Evolutionary conservation across 2,113 vertebrate species (phyloP), one percentile per base, ranked within the genome.

Genomic region (Rostratula benghalensis): DNA sequence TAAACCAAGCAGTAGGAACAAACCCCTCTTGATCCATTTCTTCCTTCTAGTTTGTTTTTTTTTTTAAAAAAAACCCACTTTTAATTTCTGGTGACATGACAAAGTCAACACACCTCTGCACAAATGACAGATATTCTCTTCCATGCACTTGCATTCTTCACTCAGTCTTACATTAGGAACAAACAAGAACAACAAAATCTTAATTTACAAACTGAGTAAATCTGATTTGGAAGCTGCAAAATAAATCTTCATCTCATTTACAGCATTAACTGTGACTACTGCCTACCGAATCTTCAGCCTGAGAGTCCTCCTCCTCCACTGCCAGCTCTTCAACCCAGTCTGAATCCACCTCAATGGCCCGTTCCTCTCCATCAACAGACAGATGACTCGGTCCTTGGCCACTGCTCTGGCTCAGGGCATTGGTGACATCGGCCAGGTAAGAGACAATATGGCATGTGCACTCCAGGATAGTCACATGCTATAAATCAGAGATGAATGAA

Each of bases 311-410:
- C 70, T 99, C 99, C 92, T 99, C 99, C 64, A 99, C 99, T 0
- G 99, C 99, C 94, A 99, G 96, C 90, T 99, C 99, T 70, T 99
- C 99, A 76, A 99, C 99, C 99, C 99, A 99, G 95, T 99, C 99
- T 0, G 99, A 99, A 97, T 99, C 99, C 90, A 99, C 99, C 89
- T 99, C 99, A 75, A 99, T 99, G 9, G 98, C 99, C 46, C 99
- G 98, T 83, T 99, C 99, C 91, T 99, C 99, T 13, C 99, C 99
- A 6, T 99, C 99, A 92, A 99, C 98, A 0, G 99, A 98, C 8
- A 99, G 97, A 31, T 99, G 98, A 59, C 98, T 98, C n/a, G 98
- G 98, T 48, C 99, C 99, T 90, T 99, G 99, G 61, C 99, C 99
- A 3, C 98, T 97, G 92, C 96, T 98, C 98, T 99, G 99, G 92